phyloP scores from a whole-genome alignment of 30 jellyfish, hydroid and myxozoan species.

The Turritopsis rubra region DNA sequence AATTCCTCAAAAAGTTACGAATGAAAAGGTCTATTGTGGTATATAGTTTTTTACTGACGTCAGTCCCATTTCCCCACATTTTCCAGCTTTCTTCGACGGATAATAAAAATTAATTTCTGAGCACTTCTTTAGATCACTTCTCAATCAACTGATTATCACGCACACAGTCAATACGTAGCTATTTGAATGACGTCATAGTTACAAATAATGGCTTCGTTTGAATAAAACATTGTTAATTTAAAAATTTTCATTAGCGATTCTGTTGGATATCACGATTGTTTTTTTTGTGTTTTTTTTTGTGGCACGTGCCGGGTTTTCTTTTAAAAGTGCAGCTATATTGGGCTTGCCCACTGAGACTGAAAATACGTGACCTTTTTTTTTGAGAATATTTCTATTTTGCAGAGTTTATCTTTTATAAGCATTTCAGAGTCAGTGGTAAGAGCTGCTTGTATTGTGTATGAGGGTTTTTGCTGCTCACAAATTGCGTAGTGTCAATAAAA shows the following conservation, averaged over 20 bases:
- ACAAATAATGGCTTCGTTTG: background rate
- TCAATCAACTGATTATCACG: background rate
- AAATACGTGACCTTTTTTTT: background rate
- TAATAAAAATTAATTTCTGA: background rate
- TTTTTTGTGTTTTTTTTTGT: background rate
- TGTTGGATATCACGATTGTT: background rate
- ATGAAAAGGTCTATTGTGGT: background rate
- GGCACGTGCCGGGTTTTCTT: background rate
- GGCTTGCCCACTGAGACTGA: background rate
- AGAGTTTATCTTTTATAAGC: too few relatives aligned
- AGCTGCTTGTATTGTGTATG: too few relatives aligned
- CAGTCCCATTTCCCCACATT: background rate
- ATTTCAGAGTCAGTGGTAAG: background rate
- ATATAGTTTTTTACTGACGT: background rate
- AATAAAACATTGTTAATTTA: background rate
- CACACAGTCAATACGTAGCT: too few relatives aligned
- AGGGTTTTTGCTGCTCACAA: too few relatives aligned
- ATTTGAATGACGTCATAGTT: background rate
- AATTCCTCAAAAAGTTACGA: too few relatives aligned
- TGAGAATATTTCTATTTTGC: background rate
- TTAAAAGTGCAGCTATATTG: background rate
- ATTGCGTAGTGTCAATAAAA: too few relatives aligned
- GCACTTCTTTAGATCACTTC: background rate
- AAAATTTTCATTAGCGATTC: background rate
- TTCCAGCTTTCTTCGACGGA: too few relatives aligned